Base-by-base conservation (phyloP, 2,797 vertebrate species). In the Melanogrammus aeglefinus region DNA sequence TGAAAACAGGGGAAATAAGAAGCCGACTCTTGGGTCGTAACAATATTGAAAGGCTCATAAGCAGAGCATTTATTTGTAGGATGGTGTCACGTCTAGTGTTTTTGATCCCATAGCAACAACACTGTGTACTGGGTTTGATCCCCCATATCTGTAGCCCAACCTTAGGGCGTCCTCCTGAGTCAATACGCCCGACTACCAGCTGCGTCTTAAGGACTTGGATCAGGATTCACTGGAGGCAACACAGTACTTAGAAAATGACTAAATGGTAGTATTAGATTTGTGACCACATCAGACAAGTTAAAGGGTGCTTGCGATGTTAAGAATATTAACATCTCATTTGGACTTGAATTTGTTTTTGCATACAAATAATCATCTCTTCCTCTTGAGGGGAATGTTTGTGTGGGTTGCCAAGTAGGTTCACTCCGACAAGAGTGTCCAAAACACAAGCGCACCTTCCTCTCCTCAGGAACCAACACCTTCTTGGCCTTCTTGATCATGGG, bases 401-500 rank as follows among this genome's bases (percentile, higher is more conserved):
- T 57, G 47, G 7, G 57, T 63, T 63, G n/a, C 57, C 57, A 63
- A 24, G 21, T 24, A 24, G 57, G 21, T 9, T 24, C 21, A 63
- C 21, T 16, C 57, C 16, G 24, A 16, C 57, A 24, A 24, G 21
- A 6, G 16, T 16, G 47, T 21, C 16, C 57, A 69, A 24, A 69
- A 63, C 57, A 2, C 57, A 63, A 63, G 57, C 63, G 14, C 94
- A 99, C 98, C 97, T 99, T 99, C 90, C 96, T 93, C 0, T 97
- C 96, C 2, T 98, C 94, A 0, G 97, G 97, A 14, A 99, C 98
- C 90, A 95, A 97, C 88, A 97, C 93, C 88, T 99, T 99, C 94
- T 96, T 99, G 85, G 98, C 97, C 89, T 99, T 99, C 90, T 99
- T 99, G 90, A 99, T 99, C 96, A 99, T 98, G 1, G 97, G 98